These are phyloP conservation scores for Heterotis niloticus DNA, from an alignment of 2,113 vertebrate genomes.

Conservation along the genomic window DNA sequence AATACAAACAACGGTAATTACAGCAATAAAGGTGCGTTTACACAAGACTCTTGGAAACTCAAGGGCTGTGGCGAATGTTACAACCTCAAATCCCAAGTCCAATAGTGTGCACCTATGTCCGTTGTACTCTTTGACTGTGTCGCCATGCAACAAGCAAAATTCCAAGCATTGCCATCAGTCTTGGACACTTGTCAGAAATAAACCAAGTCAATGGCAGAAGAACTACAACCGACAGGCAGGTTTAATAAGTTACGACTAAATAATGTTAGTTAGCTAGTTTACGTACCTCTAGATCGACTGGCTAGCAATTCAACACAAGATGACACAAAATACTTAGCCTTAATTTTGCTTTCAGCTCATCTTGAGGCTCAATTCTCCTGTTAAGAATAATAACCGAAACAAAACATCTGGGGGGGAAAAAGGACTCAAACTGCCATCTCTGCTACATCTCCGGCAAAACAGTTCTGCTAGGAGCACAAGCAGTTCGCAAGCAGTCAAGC, in stretches of 20 bases:
- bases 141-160: too few relatives aligned
- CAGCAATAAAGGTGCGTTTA: too few relatives aligned
- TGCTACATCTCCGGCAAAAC: too few relatives aligned
- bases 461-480: background rate
- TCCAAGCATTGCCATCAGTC: too few relatives aligned
- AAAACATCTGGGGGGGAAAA: background rate
- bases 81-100: too few relatives aligned
- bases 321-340: background rate
- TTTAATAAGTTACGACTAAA: background rate
- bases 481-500: background rate
- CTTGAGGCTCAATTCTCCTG: background rate
- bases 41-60: too few relatives aligned
- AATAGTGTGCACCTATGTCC: too few relatives aligned
- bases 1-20: background rate
- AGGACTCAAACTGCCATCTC: background rate
- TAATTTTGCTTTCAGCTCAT: background rate
- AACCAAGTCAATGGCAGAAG: too few relatives aligned
- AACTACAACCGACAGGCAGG: background rate
- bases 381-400: background rate
- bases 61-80: too few relatives aligned
- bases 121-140: too few relatives aligned
- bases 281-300: too few relatives aligned
- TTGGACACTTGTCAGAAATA: too few relatives aligned
- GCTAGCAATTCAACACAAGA: background rate
- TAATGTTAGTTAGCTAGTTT: background rate